Evolutionary conservation across 2,113 vertebrate species (phyloP), one percentile per base, ranked within the genome.

Genomic region (Toxotes chatareus): DNA sequence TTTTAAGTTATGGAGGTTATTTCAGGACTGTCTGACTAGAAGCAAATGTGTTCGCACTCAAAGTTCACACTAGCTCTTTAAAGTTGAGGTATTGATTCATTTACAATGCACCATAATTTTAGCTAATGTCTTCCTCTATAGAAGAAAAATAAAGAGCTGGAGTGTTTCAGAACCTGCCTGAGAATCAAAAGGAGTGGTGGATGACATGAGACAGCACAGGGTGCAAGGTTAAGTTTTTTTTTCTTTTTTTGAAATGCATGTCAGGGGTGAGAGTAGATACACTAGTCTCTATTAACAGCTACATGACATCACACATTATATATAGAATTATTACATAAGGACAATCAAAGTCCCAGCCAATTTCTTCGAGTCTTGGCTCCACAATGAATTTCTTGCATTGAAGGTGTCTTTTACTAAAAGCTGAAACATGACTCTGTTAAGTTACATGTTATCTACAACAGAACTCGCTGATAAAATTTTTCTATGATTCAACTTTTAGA

Each of bases 171-270:
- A 56, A 21, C 56, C 3, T 14, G 27, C 3, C 56, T 59, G 56
- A 59, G 56, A 59, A 32, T 59, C 27, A 16, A 6, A 1, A 59
- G 57, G 14, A 19, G 31, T 19, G 62, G 62, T 64, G 62, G 42
- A 47, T 31, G 14, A 27, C 1, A 21, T 47, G 10, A 67, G 62
- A 49, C 40, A 59, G 23, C 16, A 77, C 42, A 47, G 31, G 64
- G 16, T 47, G 46, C n/a, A 32, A 21, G 53, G 74, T 59, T 14
- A 47, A 47, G 36, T 57, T 68, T 36, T 4, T 34, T 27, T 51
- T 69, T 70, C 23, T 55, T 21, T 32, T 68, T 78, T 69, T 69
- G 9, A 78, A 78, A 53, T 23, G 66, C 57, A 32, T 11, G 47
- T 19, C 55, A 32, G 17, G 23, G 55, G 69, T 34, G 11, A 40